Evolutionary conservation across 2,113 vertebrate genomes (phyloP), one percentile per base, ranked within the genome.

Genomic region (Gnathonemus longibarbis): DNA sequence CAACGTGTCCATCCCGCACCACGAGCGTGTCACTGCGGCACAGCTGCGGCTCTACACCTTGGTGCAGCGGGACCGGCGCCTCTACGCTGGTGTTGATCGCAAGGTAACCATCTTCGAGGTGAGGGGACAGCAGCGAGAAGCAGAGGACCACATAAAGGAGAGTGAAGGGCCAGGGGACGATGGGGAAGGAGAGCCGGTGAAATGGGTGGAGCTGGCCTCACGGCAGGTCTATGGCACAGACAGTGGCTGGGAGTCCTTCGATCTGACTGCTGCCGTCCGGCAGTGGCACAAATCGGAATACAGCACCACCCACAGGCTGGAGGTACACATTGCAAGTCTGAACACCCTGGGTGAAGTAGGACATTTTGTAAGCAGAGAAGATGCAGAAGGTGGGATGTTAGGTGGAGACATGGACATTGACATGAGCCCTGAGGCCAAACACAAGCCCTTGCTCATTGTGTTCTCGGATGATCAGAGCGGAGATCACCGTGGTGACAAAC

Each of bases 391-490:
- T 0, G 94, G 92, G 84, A 91, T 92, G 1, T 58, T 89, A 48
- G 93, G 93, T 45, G 96, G 96, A 7, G 95, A 97, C n/a, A 95
- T 97, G 89, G 97, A 98, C 50, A 98, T 99, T 1, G 98, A 98
- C 92, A 97, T 96, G 48, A 97, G 95, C 52, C 94, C 95, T 0
- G 96, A 97, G 91, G 97, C 97, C 58, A 98, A 97, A 90, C 97
- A 98, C 11, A 96, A 96, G 90, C 98, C 98, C 48, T 94, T 99
- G 89, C 91, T 99, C 39, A 97, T 99, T 0, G 97, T 99, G 91
- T 99, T 98, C 94, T 99, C 98, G 0, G 96, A 99, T 11, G 98
- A 99, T 93, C 97, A 97, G 87, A 98, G 97, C 90, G 96, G 94
- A 0, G 97, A 98, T 92, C 96, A 95, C 39, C 97, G 96, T 19